Percentiles rank a stretch among this genome's conserved stretches.
These are phyloP conservation scores for Porphyrio hochstetteri DNA, from an alignment of 2,113 vertebrate species.

Conservation along the genomic window DNA sequence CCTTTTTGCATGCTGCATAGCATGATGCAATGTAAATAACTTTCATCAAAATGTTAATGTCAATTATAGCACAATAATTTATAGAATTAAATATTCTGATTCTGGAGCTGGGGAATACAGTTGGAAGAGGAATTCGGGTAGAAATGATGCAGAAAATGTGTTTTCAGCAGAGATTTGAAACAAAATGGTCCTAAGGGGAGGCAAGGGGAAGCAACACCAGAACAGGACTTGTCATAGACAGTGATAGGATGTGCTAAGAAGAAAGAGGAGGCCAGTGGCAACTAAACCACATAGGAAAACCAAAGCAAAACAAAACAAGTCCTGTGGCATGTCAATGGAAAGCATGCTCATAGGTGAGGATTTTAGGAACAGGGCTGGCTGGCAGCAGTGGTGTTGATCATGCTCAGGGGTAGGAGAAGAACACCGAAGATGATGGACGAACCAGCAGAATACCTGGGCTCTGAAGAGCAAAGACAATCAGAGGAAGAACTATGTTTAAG, in stretches of 20 bases:
- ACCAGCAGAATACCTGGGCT: not conserved
- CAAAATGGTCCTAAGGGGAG: not conserved
- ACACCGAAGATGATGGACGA: accelerated
- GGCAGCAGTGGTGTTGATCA: not conserved
- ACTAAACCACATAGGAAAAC: not conserved
- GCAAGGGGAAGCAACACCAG: not conserved
- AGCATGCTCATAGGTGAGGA: not conserved
- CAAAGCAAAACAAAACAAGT: not conserved
- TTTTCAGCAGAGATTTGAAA: not conserved
- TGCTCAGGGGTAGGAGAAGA: accelerated
- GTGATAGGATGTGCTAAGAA: not conserved
- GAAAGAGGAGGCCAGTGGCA: not conserved
- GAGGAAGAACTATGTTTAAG: not conserved
- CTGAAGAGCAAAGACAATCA: not conserved
- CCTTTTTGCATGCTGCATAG: not conserved
- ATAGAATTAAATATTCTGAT: not conserved
- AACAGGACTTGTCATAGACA: not conserved
- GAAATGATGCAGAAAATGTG: not conserved
- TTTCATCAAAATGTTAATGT: not conserved
- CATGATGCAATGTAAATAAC: not conserved
- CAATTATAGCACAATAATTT: not conserved
- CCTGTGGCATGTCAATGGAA: not conserved
- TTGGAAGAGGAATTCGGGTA: not conserved
- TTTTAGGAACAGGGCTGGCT: not conserved
- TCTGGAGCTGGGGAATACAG: not conserved